Evolutionary conservation across 2,888 invertebrate species (phyloP).

Genomic region (Mythimna lalbum): DNA sequence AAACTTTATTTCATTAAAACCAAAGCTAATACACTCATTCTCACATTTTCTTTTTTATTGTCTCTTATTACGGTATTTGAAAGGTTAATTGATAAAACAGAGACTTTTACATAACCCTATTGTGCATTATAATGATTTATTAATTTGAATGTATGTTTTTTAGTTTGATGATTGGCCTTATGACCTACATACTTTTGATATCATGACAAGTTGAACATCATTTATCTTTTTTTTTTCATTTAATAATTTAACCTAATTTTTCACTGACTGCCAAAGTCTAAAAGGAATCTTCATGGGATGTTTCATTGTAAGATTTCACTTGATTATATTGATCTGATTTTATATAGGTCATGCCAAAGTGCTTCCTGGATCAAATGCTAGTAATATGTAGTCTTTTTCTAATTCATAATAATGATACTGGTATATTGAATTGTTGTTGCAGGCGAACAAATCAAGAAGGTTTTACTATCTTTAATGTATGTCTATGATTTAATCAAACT

Average conservation of each 20-base stretch:
- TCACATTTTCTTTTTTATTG: no score
- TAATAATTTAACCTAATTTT: not conserved
- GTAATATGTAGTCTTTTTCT: not conserved
- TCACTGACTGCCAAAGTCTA: not conserved
- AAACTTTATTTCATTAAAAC: no score
- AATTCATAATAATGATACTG: not conserved
- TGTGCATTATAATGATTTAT: conserved; percentile 1
- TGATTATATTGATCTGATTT: not conserved
- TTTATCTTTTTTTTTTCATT: not conserved
- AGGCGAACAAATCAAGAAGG: not conserved
- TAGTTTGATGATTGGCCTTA: not conserved
- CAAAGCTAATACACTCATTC: no score
- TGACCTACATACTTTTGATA: not conserved
- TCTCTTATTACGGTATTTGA: no score
- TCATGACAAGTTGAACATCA: not conserved
- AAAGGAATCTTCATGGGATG: not conserved
- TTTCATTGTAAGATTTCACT: not conserved
- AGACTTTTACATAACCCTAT: conserved; percentile 6
- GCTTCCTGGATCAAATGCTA: not conserved
- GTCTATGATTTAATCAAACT: conserved; percentile 27
- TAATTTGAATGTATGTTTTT: not conserved
- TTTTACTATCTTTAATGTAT: not conserved
- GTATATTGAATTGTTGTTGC: not conserved
- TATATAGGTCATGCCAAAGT: not conserved
- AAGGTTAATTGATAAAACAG: not conserved